Evolutionary conservation across 2,888 invertebrate genomes (phyloP).

Genomic region (Blera fallax): DNA sequence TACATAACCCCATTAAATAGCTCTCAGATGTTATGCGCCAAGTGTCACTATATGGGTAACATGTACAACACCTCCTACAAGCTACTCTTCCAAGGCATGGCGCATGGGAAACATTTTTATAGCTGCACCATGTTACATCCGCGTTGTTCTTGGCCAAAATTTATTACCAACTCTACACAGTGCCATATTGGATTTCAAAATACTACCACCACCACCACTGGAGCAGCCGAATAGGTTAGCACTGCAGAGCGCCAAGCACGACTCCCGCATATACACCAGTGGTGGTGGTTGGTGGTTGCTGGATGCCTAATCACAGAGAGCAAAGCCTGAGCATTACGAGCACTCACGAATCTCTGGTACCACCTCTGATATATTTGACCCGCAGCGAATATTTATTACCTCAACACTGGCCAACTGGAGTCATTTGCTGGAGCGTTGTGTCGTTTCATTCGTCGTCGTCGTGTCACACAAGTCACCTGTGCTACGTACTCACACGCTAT

Average conservation of each 20-base stretch:
- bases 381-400: conserved; percentile 70
- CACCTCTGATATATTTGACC: conserved; percentile 72
- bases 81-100: not conserved
- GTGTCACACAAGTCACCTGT: conserved; percentile 73
- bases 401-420: conserved; percentile 66
- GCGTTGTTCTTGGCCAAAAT: conserved; percentile 64
- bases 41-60: conserved; percentile 9
- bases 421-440: conserved; percentile 49
- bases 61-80: conserved; percentile 15
- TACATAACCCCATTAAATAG: conserved; percentile 7
- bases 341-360: conserved; percentile 68
- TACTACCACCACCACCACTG: not conserved
- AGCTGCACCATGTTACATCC: conserved; percentile 62
- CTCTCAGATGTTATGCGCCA: conserved; percentile 19
- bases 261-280: conserved; percentile 65
- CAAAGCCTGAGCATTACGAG: conserved; percentile 60
- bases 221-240: too few relatives aligned
- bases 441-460: conserved; percentile 39
- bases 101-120: conserved; percentile 48
- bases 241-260: conserved; percentile 41
- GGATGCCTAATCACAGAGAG: conserved; percentile 57
- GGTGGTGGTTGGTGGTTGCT: too few relatives aligned
- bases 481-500: conserved; percentile 70
- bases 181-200: conserved; percentile 70
- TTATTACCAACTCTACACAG: conserved; percentile 62